Conservation (phyloP, 1,140 invertebrate genomes). For the Heliconius melpomene region DNA sequence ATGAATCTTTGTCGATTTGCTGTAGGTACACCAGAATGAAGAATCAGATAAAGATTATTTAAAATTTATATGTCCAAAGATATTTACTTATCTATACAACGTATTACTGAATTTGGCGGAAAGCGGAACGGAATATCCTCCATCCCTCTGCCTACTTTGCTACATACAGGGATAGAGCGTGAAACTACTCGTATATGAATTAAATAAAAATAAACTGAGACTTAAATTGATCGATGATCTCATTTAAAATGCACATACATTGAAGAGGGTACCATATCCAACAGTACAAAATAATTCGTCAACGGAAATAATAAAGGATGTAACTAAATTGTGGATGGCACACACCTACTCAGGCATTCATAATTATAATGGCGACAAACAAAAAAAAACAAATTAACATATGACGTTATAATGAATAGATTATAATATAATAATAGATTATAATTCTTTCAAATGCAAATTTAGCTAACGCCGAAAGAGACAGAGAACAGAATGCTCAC, state of each 20-base stretch:
- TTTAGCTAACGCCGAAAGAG: not conserved
- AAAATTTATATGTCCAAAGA: too few species aligned
- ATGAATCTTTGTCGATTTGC: too few species aligned
- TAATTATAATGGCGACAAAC: conserved; percentile 18
- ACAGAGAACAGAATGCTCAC: conserved; percentile 10
- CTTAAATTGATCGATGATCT: conserved; percentile 1
- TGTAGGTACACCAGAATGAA: too few species aligned
- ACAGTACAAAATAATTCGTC: conserved; percentile 23
- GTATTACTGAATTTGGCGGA: too few species aligned
- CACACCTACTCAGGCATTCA: conserved; percentile 20
- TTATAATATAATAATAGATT: not conserved
- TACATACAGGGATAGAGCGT: too few species aligned
- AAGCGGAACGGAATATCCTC: too few species aligned
- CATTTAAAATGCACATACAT: not conserved
- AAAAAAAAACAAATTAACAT: conserved; percentile 22
- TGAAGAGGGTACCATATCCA: not conserved
- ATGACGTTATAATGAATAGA: conserved; percentile 6
- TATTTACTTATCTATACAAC: too few species aligned
- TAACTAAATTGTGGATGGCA: conserved; percentile 26
- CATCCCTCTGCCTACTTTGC: too few species aligned
- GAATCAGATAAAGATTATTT: too few species aligned
- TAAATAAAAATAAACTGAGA: not conserved
- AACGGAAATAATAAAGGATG: conserved; percentile 37
- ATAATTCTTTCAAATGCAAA: conserved; percentile 14
- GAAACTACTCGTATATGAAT: too few species aligned